phyloP scores from a whole-genome alignment of 2,797 vertebrate genomes.

The Acanthurus tractus region DNA sequence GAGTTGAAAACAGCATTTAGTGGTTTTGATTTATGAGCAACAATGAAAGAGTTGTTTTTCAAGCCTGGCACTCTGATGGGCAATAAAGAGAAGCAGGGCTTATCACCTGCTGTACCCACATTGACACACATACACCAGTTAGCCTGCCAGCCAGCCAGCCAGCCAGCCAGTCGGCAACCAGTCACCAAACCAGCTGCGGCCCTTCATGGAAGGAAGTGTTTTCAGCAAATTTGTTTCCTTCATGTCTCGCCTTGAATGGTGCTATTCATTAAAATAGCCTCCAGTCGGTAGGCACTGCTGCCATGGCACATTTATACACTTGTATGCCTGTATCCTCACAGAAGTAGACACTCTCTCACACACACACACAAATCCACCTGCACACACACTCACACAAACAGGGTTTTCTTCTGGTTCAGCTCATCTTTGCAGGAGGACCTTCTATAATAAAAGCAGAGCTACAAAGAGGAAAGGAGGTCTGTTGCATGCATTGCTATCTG shows the following conservation, averaged over 20 bases:
- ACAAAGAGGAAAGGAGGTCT: conserved; percentile 47
- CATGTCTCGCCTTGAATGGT: conserved; percentile 76
- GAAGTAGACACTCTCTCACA: conserved; percentile 27
- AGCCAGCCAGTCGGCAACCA: conserved; percentile 62
- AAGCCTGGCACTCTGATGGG: conserved; percentile 69
- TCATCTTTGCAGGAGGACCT: conserved; percentile 51
- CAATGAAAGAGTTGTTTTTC: conserved; percentile 70
- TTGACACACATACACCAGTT: conserved; percentile 58
- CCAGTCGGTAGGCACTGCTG: conserved; percentile 71
- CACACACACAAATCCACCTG: conserved; percentile 47
- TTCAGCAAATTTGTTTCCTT: conserved; percentile 79
- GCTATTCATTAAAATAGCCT: conserved; percentile 81
- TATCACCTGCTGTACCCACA: conserved; percentile 75
- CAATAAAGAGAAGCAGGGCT: conserved; percentile 79
- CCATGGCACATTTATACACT: conserved; percentile 76
- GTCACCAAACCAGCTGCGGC: conserved; percentile 77
- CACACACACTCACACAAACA: conserved; percentile 44
- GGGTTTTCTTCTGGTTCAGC: conserved; percentile 62
- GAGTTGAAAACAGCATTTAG: conserved; percentile 78
- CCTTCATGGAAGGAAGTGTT: conserved; percentile 79
- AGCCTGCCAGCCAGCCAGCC: conserved; percentile 59
- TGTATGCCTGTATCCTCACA: conserved; percentile 54
- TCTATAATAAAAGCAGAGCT: conserved; percentile 53
- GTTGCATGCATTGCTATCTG: conserved; percentile 33
- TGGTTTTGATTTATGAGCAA: conserved; percentile 83